These are phyloP conservation scores for Benthochromis sp. DNA, from an alignment of 2,113 vertebrate genomes.

Conservation along the genomic window DNA sequence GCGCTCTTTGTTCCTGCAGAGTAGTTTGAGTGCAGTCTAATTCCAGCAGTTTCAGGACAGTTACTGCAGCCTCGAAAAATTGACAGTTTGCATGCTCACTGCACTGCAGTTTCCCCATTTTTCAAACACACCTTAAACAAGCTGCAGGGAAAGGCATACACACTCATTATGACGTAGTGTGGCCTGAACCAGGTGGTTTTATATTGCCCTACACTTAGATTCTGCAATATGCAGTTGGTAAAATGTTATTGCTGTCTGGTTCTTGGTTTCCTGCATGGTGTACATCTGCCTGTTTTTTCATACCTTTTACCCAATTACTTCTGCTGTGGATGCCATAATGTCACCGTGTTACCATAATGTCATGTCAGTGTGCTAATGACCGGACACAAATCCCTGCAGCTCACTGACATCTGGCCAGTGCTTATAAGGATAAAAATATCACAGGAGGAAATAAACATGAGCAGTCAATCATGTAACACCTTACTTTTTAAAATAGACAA, in stretches of 20 bases:
- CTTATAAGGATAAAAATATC: conserved; percentile 9
- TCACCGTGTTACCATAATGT: not conserved
- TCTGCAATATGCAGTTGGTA: not conserved
- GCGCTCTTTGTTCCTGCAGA: not conserved
- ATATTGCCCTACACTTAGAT: not conserved
- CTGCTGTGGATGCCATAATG: not conserved
- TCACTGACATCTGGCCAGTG: not conserved
- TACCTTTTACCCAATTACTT: not conserved
- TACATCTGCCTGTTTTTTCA: not conserved
- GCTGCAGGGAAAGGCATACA: not conserved
- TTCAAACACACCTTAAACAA: not conserved
- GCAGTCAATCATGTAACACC: not conserved
- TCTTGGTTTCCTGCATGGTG: not conserved
- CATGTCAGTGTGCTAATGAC: conserved; percentile 4
- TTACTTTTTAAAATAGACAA: not conserved
- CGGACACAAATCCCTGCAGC: not conserved
- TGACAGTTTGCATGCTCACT: conserved; percentile 20
- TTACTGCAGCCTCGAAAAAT: not conserved
- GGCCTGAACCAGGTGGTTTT: not conserved
- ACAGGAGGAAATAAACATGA: not conserved
- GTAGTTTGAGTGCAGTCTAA: not conserved
- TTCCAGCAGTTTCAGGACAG: not conserved
- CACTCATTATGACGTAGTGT: not conserved
- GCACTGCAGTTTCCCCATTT: conserved; percentile 33
- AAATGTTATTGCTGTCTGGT: not conserved